Evolutionary conservation across 2,888 invertebrate species (phyloP).

Genomic region (Ectemnius continuus): DNA sequence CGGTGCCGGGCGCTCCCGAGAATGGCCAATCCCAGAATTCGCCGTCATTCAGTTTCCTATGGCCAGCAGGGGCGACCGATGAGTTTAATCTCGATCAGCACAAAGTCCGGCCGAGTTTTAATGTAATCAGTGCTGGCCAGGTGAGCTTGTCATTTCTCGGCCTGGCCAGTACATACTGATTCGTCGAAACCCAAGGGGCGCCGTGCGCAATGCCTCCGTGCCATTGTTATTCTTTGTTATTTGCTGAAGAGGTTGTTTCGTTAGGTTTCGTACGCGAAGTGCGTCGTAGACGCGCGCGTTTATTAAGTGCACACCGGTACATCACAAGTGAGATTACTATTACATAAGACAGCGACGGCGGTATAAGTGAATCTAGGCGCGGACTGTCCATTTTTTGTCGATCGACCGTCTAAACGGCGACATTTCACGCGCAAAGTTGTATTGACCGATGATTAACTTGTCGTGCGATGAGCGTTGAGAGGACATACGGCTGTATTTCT

Average conservation of each 20-base stretch:
- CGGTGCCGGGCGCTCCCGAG: neutral
- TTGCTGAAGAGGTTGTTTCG: constrained; percentile 16
- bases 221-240: constrained; percentile 26
- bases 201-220: constrained; percentile 3
- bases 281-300: constrained; percentile 10
- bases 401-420: constrained; percentile 1
- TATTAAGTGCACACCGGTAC: constrained; percentile 4
- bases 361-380: neutral
- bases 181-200: constrained; percentile 15
- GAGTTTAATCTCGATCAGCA: constrained; percentile 6
- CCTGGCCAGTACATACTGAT: constrained; percentile 11
- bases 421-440: neutral
- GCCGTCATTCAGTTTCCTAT: neutral
- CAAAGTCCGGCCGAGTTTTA: neutral
- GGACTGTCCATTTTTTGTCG: constrained; percentile 8
- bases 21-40: neutral
- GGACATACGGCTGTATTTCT: too few species aligned
- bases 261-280: constrained; percentile 22
- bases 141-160: constrained; percentile 27
- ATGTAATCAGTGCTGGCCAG: neutral
- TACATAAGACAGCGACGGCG: constrained; percentile 13
- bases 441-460: too few species aligned
- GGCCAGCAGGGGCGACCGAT: neutral
- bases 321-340: constrained; percentile 20
- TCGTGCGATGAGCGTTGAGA: too few species aligned